These are phyloP conservation scores for Haliaeetus leucogaster DNA, from an alignment of 2,113 vertebrate genomes.

Conservation along the genomic window DNA sequence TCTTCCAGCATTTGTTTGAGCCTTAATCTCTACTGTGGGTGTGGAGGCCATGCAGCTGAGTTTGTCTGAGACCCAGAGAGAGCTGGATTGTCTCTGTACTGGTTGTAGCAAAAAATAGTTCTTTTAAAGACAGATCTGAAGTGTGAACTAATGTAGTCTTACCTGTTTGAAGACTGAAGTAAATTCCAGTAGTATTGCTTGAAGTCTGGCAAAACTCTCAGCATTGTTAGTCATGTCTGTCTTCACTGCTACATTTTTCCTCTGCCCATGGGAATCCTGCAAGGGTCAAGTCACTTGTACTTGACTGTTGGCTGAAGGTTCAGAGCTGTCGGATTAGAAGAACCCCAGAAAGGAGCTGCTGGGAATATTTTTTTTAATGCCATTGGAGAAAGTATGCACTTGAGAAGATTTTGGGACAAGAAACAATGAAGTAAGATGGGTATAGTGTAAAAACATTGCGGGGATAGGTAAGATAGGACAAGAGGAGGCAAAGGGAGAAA, in stretches of 20 bases:
- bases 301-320: background rate
- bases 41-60: background rate
- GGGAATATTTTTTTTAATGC: background rate
- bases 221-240: background rate
- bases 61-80: background rate
- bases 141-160: background rate
- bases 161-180: background rate
- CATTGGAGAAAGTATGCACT: background rate
- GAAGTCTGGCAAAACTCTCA: background rate
- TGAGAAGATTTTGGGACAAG: background rate
- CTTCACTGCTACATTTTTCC: background rate
- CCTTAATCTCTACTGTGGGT: background rate
- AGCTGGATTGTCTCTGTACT: background rate
- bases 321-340: background rate
- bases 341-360: background rate
- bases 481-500: background rate
- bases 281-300: background rate
- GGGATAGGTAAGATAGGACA: background rate
- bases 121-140: background rate
- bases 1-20: background rate
- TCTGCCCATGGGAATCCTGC: background rate
- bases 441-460: background rate
- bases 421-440: background rate
- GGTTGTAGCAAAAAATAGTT: background rate
- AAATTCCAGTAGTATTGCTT: background rate